These are phyloP conservation scores for Odontamblyopus lacepedii DNA, from an alignment of 2,797 vertebrate genomes.

Conservation along the genomic window DNA sequence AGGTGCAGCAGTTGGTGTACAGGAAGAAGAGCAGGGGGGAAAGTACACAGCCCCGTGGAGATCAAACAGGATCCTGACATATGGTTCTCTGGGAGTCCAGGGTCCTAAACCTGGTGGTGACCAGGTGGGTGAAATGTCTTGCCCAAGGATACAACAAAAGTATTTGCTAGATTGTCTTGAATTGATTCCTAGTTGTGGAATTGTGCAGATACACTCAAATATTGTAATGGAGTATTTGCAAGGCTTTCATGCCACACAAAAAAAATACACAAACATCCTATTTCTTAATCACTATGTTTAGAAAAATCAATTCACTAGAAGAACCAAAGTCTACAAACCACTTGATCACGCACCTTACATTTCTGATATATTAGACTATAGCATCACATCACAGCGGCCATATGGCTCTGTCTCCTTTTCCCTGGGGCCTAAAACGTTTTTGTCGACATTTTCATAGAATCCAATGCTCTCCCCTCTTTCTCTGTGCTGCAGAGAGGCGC, in stretches of 20 bases:
- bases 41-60: too few species aligned
- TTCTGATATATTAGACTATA: neutral
- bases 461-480: constrained; percentile 4
- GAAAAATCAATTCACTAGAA: neutral
- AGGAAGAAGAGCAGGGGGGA: too few species aligned
- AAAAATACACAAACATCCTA: neutral
- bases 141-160: too few species aligned
- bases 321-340: neutral
- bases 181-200: too few species aligned
- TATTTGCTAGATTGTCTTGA: too few species aligned
- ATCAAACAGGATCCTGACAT: too few species aligned
- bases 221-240: neutral
- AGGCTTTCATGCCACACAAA: neutral
- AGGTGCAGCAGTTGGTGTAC: too few species aligned
- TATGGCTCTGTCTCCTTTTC: neutral
- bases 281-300: neutral
- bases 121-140: too few species aligned
- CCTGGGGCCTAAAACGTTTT: constrained; percentile 1
- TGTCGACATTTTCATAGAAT: constrained; percentile 2
- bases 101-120: too few species aligned
- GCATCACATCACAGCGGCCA: neutral
- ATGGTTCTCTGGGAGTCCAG: too few species aligned
- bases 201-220: too few species aligned
- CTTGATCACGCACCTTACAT: neutral
- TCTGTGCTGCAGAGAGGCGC: constrained; percentile 37